Percentiles rank a stretch among this genome's conserved stretches.
Conservation (phyloP, 2,888 invertebrate species). For the Cryptocheilus praepositus region DNA sequence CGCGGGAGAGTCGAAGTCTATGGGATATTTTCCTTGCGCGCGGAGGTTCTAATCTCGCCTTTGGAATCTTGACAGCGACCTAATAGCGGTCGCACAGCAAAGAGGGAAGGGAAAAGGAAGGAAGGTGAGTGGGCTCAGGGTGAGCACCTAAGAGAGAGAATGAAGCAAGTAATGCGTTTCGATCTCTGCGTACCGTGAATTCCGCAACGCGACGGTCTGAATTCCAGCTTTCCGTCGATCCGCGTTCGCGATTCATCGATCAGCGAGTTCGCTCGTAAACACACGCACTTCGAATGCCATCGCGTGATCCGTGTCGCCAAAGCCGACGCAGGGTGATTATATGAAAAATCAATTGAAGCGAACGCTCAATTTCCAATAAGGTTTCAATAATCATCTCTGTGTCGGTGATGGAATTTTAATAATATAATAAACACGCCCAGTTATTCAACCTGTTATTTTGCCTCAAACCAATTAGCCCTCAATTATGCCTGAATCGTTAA, state of each 20-base stretch:
- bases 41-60: conserved; percentile 24
- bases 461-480: too few species aligned
- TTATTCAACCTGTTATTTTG: too few species aligned
- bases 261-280: not conserved
- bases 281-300: conserved; percentile 3
- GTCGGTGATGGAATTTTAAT: too few species aligned
- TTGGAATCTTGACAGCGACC: conserved; percentile 42
- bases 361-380: too few species aligned
- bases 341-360: too few species aligned
- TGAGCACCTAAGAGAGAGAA: conserved; percentile 23
- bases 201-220: conserved; percentile 36
- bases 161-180: conserved; percentile 39
- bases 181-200: conserved; percentile 37
- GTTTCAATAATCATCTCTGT: too few species aligned
- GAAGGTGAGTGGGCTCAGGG: conserved; percentile 50
- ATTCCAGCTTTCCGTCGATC: conserved; percentile 43
- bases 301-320: too few species aligned
- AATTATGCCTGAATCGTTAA: too few species aligned
- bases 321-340: too few species aligned
- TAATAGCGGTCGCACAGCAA: conserved; percentile 30
- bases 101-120: conserved; percentile 49
- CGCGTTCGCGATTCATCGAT: conserved; percentile 2
- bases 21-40: conserved; percentile 7
- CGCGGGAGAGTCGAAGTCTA: not conserved
- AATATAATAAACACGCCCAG: too few species aligned